phyloP scores from a whole-genome alignment of 2,888 invertebrate genomes.

The Metallyticus violacea region DNA sequence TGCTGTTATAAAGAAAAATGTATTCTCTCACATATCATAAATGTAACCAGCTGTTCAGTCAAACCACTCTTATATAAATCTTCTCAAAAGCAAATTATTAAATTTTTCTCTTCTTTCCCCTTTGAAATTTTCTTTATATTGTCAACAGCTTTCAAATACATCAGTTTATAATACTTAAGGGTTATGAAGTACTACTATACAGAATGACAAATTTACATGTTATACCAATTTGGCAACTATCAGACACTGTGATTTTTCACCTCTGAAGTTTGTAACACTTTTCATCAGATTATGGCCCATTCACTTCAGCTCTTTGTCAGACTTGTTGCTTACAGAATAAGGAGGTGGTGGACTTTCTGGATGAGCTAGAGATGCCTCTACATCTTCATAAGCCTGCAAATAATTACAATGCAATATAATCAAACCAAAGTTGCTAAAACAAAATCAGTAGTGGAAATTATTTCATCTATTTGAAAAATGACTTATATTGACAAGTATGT shows the following conservation, averaged over 20 bases:
- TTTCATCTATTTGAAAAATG: too few relatives aligned
- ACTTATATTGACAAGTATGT: too few relatives aligned
- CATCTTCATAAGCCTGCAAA: slow-evolving; percentile 23
- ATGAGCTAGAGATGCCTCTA: slow-evolving; percentile 6
- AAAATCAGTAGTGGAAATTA: too few relatives aligned
- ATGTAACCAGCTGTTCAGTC: too few relatives aligned
- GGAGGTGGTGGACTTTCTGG: slow-evolving; percentile 3
- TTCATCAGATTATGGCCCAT: not conserved
- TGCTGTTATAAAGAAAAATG: too few relatives aligned
- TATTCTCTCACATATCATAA: too few relatives aligned
- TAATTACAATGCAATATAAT: not conserved
- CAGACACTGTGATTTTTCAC: not conserved
- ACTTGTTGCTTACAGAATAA: not conserved
- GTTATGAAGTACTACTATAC: not conserved
- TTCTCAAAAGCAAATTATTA: not conserved
- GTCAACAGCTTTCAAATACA: not conserved
- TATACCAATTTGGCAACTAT: too few relatives aligned
- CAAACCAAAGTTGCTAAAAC: too few relatives aligned
- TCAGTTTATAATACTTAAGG: too few relatives aligned
- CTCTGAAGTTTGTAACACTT: not conserved
- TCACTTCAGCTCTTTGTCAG: slow-evolving; percentile 1
- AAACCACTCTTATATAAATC: too few relatives aligned
- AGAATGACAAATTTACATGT: too few relatives aligned
- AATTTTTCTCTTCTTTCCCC: not conserved
- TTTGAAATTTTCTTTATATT: not conserved